These are phyloP conservation scores for Sitta carolinensis DNA, from an alignment of 2,797 vertebrate genomes.

Conservation along the genomic window DNA sequence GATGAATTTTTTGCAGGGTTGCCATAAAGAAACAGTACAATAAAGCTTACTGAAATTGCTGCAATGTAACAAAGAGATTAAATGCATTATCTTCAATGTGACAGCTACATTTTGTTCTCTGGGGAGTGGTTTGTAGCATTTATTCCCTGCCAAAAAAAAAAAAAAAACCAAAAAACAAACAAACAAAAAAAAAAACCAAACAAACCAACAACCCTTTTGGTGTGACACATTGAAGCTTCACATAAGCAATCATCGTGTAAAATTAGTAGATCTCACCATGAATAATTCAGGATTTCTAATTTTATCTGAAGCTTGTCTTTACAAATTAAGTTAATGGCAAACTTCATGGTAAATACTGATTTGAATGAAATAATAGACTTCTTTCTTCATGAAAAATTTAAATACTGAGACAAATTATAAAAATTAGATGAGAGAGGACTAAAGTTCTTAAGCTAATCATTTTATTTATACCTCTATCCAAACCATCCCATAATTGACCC, in stretches of 20 bases:
- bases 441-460: not conserved
- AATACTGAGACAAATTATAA: not conserved
- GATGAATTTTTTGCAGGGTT: not conserved
- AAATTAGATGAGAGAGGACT: not conserved
- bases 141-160: not conserved
- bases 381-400: not conserved
- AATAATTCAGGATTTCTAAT: conserved; percentile 52
- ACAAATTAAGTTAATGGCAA: conserved; percentile 27
- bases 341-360: conserved; percentile 29
- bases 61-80: conserved; percentile 43
- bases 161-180: not conserved
- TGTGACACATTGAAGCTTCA: not conserved
- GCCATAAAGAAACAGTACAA: not conserved
- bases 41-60: conserved; percentile 43
- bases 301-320: conserved; percentile 30
- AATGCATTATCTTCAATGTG: conserved; percentile 58
- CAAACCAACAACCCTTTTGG: not conserved
- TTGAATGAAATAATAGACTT: not conserved
- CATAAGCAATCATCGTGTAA: not conserved
- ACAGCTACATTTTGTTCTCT: conserved; percentile 54
- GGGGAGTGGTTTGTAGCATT: conserved; percentile 41
- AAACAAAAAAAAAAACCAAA: not conserved
- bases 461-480: not conserved
- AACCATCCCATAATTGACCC: not conserved
- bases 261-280: not conserved